phyloP scores from a whole-genome alignment of 2,797 vertebrate genomes.

The Xenops minutus region DNA sequence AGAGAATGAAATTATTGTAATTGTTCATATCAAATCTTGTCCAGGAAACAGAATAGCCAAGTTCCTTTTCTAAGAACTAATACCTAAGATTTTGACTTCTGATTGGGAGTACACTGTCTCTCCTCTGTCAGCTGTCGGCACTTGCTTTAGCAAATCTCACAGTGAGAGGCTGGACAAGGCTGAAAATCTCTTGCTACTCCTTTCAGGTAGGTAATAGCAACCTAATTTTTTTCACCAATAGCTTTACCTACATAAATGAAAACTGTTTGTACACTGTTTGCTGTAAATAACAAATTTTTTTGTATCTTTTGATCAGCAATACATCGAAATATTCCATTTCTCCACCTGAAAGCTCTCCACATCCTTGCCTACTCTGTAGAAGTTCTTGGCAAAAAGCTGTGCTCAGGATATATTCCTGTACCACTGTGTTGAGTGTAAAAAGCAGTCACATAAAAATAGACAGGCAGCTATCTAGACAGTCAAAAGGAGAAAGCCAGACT shows the following conservation, averaged over 20 bases:
- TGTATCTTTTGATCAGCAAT: not conserved
- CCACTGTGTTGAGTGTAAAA: not conserved
- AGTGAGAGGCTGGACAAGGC: not conserved
- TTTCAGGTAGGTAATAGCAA: not conserved
- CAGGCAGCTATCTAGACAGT: not conserved
- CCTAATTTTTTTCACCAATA: not conserved
- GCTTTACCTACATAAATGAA: not conserved
- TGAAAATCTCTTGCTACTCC: not conserved
- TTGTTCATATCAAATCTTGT: not conserved
- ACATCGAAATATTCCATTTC: not conserved
- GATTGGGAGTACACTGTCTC: not conserved
- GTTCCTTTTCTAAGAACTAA: not conserved
- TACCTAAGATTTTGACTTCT: not conserved
- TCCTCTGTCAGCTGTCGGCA: not conserved
- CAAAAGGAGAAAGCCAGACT: not conserved
- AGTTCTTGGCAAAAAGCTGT: not conserved
- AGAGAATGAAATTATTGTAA: not conserved
- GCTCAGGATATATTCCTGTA: not conserved
- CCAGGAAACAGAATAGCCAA: not conserved
- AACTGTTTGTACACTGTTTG: not conserved
- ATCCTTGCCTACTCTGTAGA: not conserved
- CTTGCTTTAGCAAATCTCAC: not conserved
- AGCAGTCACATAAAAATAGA: not conserved
- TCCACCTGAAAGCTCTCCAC: not conserved
- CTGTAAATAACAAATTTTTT: not conserved